phyloP scores from a whole-genome alignment of 2,797 vertebrate species.

The Siniperca undulata region DNA sequence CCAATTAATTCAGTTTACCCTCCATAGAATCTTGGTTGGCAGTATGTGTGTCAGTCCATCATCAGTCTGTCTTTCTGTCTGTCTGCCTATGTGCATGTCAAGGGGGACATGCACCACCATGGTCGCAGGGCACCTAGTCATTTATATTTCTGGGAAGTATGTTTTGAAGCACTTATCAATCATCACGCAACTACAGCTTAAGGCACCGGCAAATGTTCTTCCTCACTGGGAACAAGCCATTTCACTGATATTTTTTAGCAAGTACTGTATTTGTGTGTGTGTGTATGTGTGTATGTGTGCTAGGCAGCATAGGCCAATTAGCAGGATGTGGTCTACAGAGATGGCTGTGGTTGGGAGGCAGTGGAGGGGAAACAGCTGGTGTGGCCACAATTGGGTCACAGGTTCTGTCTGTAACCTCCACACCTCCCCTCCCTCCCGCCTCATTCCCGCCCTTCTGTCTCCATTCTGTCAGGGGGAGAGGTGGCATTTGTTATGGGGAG shows the following conservation, averaged over 20 bases:
- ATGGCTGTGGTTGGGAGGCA: constrained; percentile 73
- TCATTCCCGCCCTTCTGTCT: constrained; percentile 66
- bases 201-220: constrained; percentile 60
- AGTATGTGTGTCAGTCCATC: constrained; percentile 67
- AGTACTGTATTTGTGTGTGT: constrained; percentile 22
- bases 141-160: constrained; percentile 70
- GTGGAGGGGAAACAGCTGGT: constrained; percentile 83
- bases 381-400: constrained; percentile 83
- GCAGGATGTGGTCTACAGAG: constrained; percentile 82
- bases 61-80: constrained; percentile 55
- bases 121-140: constrained; percentile 58
- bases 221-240: constrained; percentile 59
- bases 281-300: constrained; percentile 26
- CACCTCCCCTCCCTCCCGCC: constrained; percentile 49
- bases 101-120: constrained; percentile 63
- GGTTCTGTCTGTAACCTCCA: constrained; percentile 78
- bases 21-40: constrained; percentile 69
- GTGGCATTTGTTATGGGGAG: constrained; percentile 79
- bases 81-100: constrained; percentile 63
- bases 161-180: constrained; percentile 73
- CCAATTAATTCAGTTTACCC: constrained; percentile 80
- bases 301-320: constrained; percentile 82
- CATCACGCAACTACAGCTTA: constrained; percentile 67
- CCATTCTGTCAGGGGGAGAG: constrained; percentile 72
- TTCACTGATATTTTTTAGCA: constrained; percentile 61